Evolutionary conservation across 2,113 vertebrate species (phyloP).

Genomic region (Sander vitreus): DNA sequence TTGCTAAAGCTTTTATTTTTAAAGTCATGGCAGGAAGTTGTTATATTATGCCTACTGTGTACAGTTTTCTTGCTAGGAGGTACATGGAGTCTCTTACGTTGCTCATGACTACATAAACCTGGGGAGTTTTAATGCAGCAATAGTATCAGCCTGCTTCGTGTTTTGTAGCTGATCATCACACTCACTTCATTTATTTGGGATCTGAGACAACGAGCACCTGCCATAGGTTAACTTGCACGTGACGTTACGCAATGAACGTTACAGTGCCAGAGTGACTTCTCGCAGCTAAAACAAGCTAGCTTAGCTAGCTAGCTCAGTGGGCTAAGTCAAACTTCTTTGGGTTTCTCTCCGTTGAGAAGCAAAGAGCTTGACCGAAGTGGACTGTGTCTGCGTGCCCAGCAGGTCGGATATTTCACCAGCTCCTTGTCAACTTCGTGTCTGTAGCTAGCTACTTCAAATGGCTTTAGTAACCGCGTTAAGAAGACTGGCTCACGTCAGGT

Average conservation of each 20-base stretch:
- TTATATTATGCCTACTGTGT: accelerated
- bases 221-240: not conserved
- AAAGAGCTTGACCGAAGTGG: not conserved
- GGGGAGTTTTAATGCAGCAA: not conserved
- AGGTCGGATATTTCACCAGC: not conserved
- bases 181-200: not conserved
- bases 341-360: not conserved
- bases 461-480: conserved; percentile 59
- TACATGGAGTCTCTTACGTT: not conserved
- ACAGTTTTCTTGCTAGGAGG: not conserved
- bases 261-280: conserved; percentile 59
- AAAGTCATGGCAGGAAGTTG: conserved; percentile 2
- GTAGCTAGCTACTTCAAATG: conserved; percentile 42
- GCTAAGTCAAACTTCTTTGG: conserved; percentile 1
- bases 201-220: not conserved
- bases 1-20: conserved; percentile 40
- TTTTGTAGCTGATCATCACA: not conserved
- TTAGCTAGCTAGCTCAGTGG: conserved; percentile 15
- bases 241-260: conserved; percentile 56
- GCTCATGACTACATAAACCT: not conserved
- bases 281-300: conserved; percentile 56
- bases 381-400: not conserved
- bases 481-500: conserved; percentile 36
- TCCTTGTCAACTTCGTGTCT: accelerated
- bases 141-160: not conserved